Conservation (phyloP, 2,113 vertebrate genomes). For the Actenoides lindsayi region DNA sequence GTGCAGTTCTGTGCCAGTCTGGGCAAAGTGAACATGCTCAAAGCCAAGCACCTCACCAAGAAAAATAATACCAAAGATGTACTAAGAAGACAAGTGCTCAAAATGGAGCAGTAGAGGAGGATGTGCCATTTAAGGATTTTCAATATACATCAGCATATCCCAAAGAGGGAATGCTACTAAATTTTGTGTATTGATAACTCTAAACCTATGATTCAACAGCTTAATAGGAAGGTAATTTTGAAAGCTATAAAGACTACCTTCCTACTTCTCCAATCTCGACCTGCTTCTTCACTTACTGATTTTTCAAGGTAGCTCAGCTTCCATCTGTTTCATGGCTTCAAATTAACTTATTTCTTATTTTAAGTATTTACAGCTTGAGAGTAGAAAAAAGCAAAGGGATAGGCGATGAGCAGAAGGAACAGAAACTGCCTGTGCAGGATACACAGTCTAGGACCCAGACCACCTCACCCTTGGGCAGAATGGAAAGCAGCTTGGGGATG, state of each 20-base stretch:
- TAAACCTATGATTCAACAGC: background rate
- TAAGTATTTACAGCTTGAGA: background rate
- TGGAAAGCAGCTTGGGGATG: background rate
- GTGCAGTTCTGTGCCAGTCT: fast-evolving
- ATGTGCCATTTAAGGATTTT: background rate
- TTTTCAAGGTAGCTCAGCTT: background rate
- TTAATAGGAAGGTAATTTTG: background rate
- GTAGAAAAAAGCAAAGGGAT: background rate
- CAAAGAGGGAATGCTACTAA: background rate
- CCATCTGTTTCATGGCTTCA: background rate
- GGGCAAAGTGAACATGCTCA: background rate
- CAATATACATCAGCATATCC: background rate
- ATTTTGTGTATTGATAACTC: background rate
- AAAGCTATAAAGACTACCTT: background rate
- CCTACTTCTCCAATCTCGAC: background rate
- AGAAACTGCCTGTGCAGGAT: background rate
- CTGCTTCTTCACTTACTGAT: background rate
- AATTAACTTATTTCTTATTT: background rate
- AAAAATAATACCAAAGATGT: background rate
- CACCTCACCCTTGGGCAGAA: background rate
- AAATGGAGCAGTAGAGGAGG: background rate
- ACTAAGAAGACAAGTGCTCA: background rate
- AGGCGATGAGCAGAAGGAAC: background rate
- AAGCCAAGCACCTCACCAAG: background rate
- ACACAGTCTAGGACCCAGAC: background rate